Evolutionary conservation across 2,113 vertebrate species (phyloP), one percentile per base, ranked within the genome.

Genomic region (Cynocephalus volans): DNA sequence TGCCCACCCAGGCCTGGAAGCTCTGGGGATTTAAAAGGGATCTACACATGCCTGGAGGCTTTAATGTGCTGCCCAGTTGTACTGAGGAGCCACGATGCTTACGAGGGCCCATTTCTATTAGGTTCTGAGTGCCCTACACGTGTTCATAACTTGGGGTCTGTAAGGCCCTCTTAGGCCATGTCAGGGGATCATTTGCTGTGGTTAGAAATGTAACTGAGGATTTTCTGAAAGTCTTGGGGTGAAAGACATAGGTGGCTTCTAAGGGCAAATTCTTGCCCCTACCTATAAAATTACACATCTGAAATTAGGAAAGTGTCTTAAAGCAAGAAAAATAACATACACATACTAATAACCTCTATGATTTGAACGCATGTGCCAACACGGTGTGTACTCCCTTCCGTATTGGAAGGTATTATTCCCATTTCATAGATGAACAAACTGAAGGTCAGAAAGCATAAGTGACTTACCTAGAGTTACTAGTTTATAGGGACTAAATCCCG

Each of bases 371-470:
- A 52, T 6, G 19, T 41, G 23, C 19, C 14, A 13, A 84, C 41
- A 65, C 14, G 45, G 2, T 26, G 31, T 24, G 17, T 8, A 23
- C 6, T 54, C 21, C 56, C 6, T 54, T 15, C 56, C 15, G 8
- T 89, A 6, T 24, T 31, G 50, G 33, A 67, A 65, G 54, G 36
- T 19, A 60, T 3, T 24, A 60, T n/a, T 58, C 4, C 41, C 45
- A 67, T 65, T 94, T 88, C 31, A 60, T 36, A 72, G 45, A 72
- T 83, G 26, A 83, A 45, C 24, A 95, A 88, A 88, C 77, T 36
- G 24, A 56, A 50, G n/a, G 56, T 48, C 31, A 83, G 45, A 70
- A 58, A 65, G n/a, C 24, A 36, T 0, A 12, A n/a, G 9, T 67
- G 50, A 65, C n/a, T 82, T 92, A 33, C 15, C 9, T 28, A 23